Base-by-base conservation (phyloP, 2,888 invertebrate genomes). In the Platycheirus albimanus region DNA sequence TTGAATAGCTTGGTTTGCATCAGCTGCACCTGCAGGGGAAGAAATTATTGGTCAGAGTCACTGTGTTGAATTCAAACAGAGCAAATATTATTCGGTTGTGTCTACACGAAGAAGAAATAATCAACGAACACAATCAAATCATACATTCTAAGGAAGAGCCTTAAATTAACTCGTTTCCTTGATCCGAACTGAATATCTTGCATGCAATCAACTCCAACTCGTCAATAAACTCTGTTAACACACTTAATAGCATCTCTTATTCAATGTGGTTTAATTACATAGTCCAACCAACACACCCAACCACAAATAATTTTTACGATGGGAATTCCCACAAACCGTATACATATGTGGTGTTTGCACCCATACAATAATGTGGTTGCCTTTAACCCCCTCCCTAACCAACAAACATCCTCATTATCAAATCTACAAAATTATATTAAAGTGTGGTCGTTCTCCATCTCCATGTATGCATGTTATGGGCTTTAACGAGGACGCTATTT, bases 371-470 rank as follows among this genome's bases (percentile, higher is more conserved):
- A 43, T 75, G 75, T 38, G 67, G 58, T 67, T 13, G 33, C 36
- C 69, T 24, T 4, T 69, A 43, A 52, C 43, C 33, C 24, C 11
- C 41, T 10, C 41, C 38, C 69, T 61, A 76, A 58, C 43, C 69
- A 76, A 58, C 43, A 76, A 43, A 52, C 75, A 61, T 61, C 43
- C 61, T 61, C 75, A 76, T 76, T 69, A 61, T 58, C 58, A 75
- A 47, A 30, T 30, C 66, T 74, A 43, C 67, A 13, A 45, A 54
- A 0, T 41, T 41, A 15, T 58, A 41, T 15, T 58, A 41, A 58
- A 58, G 41, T 41, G 58, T 15, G 51, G 15, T 49, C n/a, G 1
- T 10, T 41, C 24, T 3, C n/a, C n/a, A n/a, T n/a, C n/a, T n/a
- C n/a, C n/a, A n/a, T n/a, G n/a, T n/a, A n/a, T n/a, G n/a, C n/a